These are phyloP conservation scores for Hippolais icterina DNA, from an alignment of 2,113 vertebrate species.

Conservation along the genomic window DNA sequence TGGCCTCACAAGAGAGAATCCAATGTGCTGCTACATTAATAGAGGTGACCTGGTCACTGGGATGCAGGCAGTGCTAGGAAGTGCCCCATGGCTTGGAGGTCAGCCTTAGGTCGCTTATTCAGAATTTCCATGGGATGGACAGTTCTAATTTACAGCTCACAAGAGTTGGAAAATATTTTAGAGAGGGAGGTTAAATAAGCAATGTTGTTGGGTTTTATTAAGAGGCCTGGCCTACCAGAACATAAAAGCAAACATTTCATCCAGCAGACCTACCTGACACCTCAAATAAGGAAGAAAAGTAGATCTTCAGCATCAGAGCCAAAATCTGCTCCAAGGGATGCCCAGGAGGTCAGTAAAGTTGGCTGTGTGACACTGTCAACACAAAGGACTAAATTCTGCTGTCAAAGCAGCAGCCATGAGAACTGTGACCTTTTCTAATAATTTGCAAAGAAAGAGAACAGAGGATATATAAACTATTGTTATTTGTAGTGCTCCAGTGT, in stretches of 20 bases:
- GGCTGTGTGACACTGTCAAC: background rate
- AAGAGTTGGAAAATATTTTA: background rate
- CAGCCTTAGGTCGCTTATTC: constrained; percentile 63
- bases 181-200: constrained; percentile 47
- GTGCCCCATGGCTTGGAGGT: constrained; percentile 40
- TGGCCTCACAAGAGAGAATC: constrained; percentile 61
- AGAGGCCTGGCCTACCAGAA: background rate
- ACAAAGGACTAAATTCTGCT: constrained; percentile 22
- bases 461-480: background rate
- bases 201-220: background rate
- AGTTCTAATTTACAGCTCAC: constrained; percentile 31
- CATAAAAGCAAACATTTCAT: background rate
- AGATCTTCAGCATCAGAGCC: background rate
- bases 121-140: background rate
- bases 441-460: background rate
- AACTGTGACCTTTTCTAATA: background rate
- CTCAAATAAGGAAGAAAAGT: constrained; percentile 19
- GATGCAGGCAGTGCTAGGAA: background rate
- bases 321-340: constrained; percentile 13
- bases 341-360: background rate
- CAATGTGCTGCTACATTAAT: constrained; percentile 54
- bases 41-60: constrained; percentile 70
- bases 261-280: background rate
- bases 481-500: background rate
- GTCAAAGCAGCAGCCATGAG: constrained; percentile 19